A percentile compares a stretch with the other conserved stretches of the same genome.
These are phyloP conservation scores for Liposcelis brunnea DNA, from an alignment of 2,888 invertebrate genomes.

Conservation along the genomic window DNA sequence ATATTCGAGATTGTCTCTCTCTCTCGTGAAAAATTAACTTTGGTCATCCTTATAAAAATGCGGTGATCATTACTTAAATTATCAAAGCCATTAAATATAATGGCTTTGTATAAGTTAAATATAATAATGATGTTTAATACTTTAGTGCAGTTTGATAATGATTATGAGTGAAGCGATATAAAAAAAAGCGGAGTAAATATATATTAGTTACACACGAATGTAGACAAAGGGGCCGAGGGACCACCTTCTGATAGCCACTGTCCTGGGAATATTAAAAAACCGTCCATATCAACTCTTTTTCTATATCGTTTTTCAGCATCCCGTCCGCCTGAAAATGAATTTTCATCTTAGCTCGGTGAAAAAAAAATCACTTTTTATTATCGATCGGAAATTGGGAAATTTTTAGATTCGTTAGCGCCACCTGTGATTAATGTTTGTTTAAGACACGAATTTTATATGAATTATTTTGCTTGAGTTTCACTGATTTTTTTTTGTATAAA, in stretches of 20 bases:
- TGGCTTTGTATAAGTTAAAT: constrained; percentile 8
- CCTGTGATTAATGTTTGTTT: no score
- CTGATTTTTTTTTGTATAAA: no score
- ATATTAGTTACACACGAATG: constrained; percentile 9
- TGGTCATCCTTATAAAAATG: constrained; percentile 8
- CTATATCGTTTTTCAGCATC: no score
- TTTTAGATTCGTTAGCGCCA: no score
- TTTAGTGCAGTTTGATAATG: constrained; percentile 1
- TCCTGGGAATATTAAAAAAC: constrained; percentile 3
- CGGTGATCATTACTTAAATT: constrained; percentile 8
- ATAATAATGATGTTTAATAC: constrained; percentile 8
- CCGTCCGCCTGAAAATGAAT: no score
- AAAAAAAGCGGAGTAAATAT: constrained; percentile 9
- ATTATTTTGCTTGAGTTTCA: no score
- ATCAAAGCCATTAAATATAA: constrained; percentile 7
- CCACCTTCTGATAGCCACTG: constrained; percentile 5
- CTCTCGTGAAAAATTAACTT: background rate
- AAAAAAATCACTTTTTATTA: no score
- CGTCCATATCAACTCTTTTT: no score
- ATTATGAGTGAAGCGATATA: constrained; percentile 8
- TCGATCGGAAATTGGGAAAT: no score
- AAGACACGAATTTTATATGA: no score
- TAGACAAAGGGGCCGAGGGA: constrained; percentile 9
- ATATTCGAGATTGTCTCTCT: background rate
- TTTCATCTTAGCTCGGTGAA: no score